A percentile compares a stretch with the other conserved stretches of the same genome.
These are phyloP conservation scores for Cinclus cinclus DNA, from an alignment of 2,113 vertebrate genomes.

Conservation along the genomic window DNA sequence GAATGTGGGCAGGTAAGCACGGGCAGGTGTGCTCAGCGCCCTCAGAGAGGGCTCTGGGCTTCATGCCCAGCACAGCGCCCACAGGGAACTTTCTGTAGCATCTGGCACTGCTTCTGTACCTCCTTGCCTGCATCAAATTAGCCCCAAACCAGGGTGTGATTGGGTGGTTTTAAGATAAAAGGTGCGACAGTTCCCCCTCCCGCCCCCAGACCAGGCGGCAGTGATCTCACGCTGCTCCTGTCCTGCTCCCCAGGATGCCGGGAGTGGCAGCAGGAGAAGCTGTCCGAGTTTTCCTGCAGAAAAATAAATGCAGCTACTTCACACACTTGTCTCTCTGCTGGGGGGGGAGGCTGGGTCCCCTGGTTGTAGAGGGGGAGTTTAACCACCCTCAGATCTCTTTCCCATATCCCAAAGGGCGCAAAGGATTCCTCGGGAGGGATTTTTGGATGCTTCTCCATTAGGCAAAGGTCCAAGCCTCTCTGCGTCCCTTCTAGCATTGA, in stretches of 20 bases:
- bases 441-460: not conserved
- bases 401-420: not conserved
- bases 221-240: accelerated
- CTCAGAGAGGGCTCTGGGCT: not conserved
- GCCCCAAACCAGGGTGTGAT: not conserved
- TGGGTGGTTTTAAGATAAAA: not conserved
- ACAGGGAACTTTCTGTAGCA: not conserved
- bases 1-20: not conserved
- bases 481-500: not conserved
- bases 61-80: not conserved
- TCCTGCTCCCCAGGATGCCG: accelerated
- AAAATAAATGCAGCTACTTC: not conserved
- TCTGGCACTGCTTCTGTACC: not conserved
- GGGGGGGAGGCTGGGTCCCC: accelerated
- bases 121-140: not conserved
- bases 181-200: not conserved
- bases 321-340: accelerated
- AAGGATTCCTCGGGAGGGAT: not conserved
- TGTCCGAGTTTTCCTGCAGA: not conserved
- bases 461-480: not conserved
- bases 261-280: not conserved
- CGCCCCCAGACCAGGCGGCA: not conserved
- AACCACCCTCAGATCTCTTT: not conserved
- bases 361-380: not conserved
- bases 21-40: not conserved